Evolutionary conservation across 2,797 vertebrate genomes (phyloP).

Genomic region (Sitta carolinensis): DNA sequence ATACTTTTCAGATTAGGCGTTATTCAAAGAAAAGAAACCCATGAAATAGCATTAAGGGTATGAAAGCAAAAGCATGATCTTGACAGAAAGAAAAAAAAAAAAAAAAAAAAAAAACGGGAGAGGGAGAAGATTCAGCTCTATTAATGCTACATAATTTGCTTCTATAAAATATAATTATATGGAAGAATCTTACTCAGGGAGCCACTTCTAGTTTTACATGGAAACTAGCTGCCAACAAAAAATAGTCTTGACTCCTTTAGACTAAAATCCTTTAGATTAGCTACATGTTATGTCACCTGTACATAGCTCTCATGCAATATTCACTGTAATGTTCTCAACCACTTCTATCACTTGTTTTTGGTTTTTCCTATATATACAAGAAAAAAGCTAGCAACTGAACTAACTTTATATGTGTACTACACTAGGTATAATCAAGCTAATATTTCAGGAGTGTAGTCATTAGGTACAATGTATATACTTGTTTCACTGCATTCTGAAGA

Average conservation of each 20-base stretch:
- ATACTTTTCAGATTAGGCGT: background rate
- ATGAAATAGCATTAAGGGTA: background rate
- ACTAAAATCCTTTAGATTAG: background rate
- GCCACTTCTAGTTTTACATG: background rate
- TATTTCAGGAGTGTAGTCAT: background rate
- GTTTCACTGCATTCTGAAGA: background rate
- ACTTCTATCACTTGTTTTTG: background rate
- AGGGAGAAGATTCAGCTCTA: background rate
- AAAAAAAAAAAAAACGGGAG: too few species aligned
- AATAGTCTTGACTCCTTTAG: background rate
- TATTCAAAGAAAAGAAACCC: background rate
- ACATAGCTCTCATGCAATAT: background rate
- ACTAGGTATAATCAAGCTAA: background rate
- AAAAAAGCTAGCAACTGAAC: background rate
- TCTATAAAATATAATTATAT: background rate
- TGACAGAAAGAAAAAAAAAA: background rate
- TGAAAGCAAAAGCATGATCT: background rate
- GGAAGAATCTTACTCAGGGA: background rate
- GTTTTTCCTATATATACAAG: background rate
- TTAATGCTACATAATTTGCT: background rate
- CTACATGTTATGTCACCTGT: fast-evolving
- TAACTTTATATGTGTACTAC: background rate
- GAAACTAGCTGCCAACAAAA: background rate
- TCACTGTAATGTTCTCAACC: background rate
- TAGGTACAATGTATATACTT: background rate